Evolutionary conservation across 1,140 invertebrate genomes (phyloP), one percentile per base, ranked within the genome.

Genomic region (silkworm (Bombyx mori)): DNA sequence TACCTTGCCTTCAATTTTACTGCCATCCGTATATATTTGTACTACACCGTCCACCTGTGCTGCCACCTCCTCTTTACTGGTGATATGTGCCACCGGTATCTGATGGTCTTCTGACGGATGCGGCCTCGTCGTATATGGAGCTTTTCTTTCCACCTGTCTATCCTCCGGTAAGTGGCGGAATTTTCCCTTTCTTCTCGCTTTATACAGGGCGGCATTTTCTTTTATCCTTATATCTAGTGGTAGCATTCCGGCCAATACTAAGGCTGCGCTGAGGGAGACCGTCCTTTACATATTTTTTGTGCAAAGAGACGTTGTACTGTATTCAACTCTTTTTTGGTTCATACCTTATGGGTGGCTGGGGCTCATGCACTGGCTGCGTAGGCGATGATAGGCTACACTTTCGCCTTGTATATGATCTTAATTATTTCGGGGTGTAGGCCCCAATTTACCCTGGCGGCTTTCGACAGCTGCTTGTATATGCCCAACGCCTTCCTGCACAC

Each of bases 281-380:
- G 50, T 51, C 18, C 26, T 26, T 51, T 51, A n/a, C n/a, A n/a
- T 8, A 26, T 3, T 22, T 10, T 51, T 22, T 51, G 50, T 5
- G 10, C 3, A 5, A 22, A 6, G 18, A 12, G 6, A 3, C 12
- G 7, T 6, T 51, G 50, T 6, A 48, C 50, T 8, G 6, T 5
- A 10, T 51, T 6, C 5, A 51, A 26, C 7, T 6, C 8, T 10
- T 10, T 48, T n/a, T n/a, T n/a, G 46, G 18, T 10, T 5, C 9
- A 5, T 10, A 10, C 9, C 50, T 51, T 51, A 8, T 4, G 6
- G 7, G 7, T 35, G 6, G 50, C 50, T 10, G 50, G 26, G 8
- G 26, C 50, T 26, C 50, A 51, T 22, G 10, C 54, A 42, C 57
- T 53, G 10, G 57, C 51, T 10, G 57, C 57, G 44, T 58, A 58